These are phyloP conservation scores for Acrobasis suavella DNA, from an alignment of 2,888 invertebrate species.

Conservation along the genomic window DNA sequence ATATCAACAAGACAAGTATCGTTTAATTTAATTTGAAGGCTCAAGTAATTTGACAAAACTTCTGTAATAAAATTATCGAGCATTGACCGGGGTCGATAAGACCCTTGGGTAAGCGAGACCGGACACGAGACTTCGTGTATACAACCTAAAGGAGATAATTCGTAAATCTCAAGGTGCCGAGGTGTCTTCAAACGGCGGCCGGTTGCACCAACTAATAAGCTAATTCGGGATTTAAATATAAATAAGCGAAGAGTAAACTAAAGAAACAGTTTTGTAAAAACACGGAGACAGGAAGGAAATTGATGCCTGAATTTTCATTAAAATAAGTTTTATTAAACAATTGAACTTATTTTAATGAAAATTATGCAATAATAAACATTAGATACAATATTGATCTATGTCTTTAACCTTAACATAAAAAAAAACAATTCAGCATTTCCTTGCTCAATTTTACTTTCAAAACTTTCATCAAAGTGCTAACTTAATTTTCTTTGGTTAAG, in stretches of 20 bases:
- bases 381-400: no score
- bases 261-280: background rate
- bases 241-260: background rate
- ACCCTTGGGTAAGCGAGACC: slow-evolving; percentile 49
- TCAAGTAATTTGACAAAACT: slow-evolving; percentile 79
- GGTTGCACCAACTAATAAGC: slow-evolving; percentile 38
- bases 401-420: no score
- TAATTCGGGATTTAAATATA: background rate
- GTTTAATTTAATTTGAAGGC: slow-evolving; percentile 78
- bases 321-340: no score
- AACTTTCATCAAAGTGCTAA: no score
- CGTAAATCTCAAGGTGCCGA: slow-evolving; percentile 79
- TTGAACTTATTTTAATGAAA: no score
- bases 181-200: slow-evolving; percentile 63
- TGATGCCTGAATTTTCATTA: no score
- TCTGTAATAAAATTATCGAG: slow-evolving; percentile 81
- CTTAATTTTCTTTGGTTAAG: no score
- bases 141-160: slow-evolving; percentile 77
- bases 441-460: no score
- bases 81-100: slow-evolving; percentile 59
- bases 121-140: slow-evolving; percentile 72
- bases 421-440: no score
- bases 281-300: no score
- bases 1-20: slow-evolving; percentile 71
- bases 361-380: no score